Percentiles rank a stretch among this genome's conserved stretches.
phyloP scores from a whole-genome alignment of 92 coral and sea anemone species.

The Porites evermanni region DNA sequence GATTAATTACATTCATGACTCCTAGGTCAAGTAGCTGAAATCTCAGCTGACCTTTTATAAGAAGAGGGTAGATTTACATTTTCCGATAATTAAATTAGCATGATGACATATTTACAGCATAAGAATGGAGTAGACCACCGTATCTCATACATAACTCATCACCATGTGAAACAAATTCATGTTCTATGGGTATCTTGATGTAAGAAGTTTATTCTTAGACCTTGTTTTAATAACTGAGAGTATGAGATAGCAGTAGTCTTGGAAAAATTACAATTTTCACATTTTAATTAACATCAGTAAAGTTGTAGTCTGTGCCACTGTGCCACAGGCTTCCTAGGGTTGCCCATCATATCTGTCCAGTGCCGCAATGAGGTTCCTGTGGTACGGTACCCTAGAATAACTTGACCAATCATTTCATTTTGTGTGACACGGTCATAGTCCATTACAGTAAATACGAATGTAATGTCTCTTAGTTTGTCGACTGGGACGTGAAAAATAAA shows the following conservation, averaged over 20 bases:
- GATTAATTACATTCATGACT: no score
- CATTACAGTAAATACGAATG: conserved; percentile 94
- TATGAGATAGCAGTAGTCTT: background rate
- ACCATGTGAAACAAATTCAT: no score
- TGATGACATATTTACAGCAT: no score
- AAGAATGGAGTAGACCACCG: no score
- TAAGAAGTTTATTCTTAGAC: no score
- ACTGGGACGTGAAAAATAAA: conserved; percentile 92
- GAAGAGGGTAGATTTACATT: no score
- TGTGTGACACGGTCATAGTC: conserved; percentile 97
- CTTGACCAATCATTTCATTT: conserved; percentile 95
- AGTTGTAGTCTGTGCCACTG: conserved; percentile 93
- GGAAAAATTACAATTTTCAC: background rate
- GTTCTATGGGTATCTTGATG: no score
- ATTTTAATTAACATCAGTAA: conserved; percentile 19
- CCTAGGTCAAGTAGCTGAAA: no score
- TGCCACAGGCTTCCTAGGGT: conserved; percentile 94
- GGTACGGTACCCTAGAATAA: conserved; percentile 91
- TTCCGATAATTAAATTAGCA: no score
- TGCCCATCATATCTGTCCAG: conserved; percentile 99
- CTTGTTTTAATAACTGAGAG: background rate
- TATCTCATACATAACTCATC: no score
- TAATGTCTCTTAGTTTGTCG: conserved; percentile 90
- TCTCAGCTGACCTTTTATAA: no score
- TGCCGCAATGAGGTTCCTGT: conserved; percentile 95